Evolutionary conservation across 1,140 invertebrate species (phyloP).

Genomic region (honey bee (Apis mellifera)): DNA sequence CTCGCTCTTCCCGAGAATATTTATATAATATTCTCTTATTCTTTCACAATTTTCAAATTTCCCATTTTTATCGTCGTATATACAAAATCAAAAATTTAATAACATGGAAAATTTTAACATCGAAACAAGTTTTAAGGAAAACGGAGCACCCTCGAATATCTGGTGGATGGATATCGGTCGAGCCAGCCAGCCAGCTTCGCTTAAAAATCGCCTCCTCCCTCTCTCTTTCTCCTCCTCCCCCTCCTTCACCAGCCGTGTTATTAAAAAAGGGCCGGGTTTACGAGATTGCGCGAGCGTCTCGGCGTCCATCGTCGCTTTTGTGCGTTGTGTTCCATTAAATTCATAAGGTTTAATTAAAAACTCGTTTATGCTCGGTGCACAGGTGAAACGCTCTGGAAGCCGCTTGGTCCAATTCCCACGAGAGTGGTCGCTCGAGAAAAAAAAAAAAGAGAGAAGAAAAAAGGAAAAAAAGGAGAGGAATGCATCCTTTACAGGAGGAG

Average conservation of each 20-base stretch:
- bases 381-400: not conserved
- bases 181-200: not conserved
- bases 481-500: not conserved
- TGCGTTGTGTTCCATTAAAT: constrained; percentile 23
- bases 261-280: not conserved
- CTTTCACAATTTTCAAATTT: too few relatives aligned
- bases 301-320: constrained; percentile 1
- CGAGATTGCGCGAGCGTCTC: not conserved
- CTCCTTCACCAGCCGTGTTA: not conserved
- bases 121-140: too few relatives aligned
- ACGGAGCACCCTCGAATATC: too few relatives aligned
- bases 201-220: not conserved
- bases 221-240: too few relatives aligned
- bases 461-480: not conserved
- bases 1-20: too few relatives aligned
- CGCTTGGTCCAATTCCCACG: not conserved
- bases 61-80: too few relatives aligned
- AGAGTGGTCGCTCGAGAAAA: not conserved
- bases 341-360: constrained; percentile 50
- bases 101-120: too few relatives aligned
- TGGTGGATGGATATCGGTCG: too few relatives aligned
- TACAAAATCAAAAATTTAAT: too few relatives aligned
- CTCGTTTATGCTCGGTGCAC: constrained; percentile 24
- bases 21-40: too few relatives aligned
- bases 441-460: too few relatives aligned